Evolutionary conservation across 1,140 invertebrate genomes (phyloP), one percentile per base, ranked within the genome.

Genomic region (Pogonognathellus flavescens): DNA sequence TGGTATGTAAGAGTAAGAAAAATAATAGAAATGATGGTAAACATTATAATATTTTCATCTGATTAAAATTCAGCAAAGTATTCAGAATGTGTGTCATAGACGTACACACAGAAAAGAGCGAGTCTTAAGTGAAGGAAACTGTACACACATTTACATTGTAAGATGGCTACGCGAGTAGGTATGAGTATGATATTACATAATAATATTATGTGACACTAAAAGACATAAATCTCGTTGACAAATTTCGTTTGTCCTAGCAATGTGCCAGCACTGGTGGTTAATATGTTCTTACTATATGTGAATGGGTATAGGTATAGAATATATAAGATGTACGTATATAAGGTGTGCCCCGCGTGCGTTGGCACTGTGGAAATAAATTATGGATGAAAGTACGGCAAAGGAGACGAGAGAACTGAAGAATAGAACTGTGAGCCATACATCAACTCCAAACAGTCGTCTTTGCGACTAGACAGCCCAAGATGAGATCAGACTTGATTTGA

Each of bases 191-290:
- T 66, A 76, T 76, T 76, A 76, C 41, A n/a, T 18, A n/a, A 13
- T 13, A 57, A n/a, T 57, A 18, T 76, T 41, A 76, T 18, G 41
- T 76, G 70, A 76, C 70, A 76, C 13, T 49, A 16, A 57, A 25
- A 25, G 80, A 52, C 52, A 81, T 81, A 81, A 81, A 81, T 81
- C 80, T 81, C 50, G 80, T 81, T 81, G 80, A 81, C 80, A 81
- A 81, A 81, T 81, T 81, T 59, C 20, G 25, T 53, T 22, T 59
- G 50, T 81, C 50, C 31, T 41, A 41, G 80, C 31, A 10, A 22
- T 22, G 20, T 81, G 52, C 41, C 31, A 76, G 14, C 9, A 31
- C 13, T 49, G 41, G 31, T 41, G 6, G 72, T 80, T 20, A 16
- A 49, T 80, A 53, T 80, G 72, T 11, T 25, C 8, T 18, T 25